These are phyloP conservation scores for Scomber japonicus DNA, from an alignment of 2,113 vertebrate species.

Conservation along the genomic window DNA sequence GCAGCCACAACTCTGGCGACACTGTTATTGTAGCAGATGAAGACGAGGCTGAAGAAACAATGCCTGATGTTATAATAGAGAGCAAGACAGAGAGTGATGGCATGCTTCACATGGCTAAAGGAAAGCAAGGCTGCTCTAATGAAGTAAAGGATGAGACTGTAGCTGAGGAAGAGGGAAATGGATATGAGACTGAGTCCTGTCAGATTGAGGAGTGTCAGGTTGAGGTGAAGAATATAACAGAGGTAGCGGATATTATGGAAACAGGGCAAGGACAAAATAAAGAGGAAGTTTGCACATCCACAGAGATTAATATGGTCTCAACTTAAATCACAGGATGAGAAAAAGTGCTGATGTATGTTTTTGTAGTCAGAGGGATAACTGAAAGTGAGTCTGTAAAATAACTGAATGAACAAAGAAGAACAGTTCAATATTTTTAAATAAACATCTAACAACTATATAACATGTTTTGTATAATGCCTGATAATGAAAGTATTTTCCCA, in stretches of 20 bases:
- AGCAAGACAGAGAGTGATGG: background rate
- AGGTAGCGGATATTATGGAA: background rate
- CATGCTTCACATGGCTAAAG: background rate
- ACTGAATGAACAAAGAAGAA: background rate
- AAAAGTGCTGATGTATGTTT: too few relatives aligned
- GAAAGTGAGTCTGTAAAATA: constrained; percentile 14
- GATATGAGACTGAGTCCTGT: background rate
- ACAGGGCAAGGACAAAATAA: background rate
- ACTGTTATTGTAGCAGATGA: constrained; percentile 77
- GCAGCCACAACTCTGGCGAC: constrained; percentile 82
- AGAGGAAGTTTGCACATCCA: background rate
- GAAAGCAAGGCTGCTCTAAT: constrained; percentile 13
- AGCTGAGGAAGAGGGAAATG: background rate
- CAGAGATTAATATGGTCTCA: background rate
- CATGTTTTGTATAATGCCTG: background rate
- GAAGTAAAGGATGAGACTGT: constrained; percentile 32
- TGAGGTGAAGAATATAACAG: background rate
- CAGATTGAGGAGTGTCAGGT: background rate
- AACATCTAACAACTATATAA: background rate
- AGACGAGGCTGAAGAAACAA: constrained; percentile 19
- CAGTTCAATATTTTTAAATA: background rate
- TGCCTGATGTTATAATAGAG: constrained; percentile 18
- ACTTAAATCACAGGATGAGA: background rate
- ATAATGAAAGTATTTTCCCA: background rate
- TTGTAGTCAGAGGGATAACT: background rate